Evolutionary conservation across 1,140 invertebrate species (phyloP).

Genomic region (Lucilia sericata): DNA sequence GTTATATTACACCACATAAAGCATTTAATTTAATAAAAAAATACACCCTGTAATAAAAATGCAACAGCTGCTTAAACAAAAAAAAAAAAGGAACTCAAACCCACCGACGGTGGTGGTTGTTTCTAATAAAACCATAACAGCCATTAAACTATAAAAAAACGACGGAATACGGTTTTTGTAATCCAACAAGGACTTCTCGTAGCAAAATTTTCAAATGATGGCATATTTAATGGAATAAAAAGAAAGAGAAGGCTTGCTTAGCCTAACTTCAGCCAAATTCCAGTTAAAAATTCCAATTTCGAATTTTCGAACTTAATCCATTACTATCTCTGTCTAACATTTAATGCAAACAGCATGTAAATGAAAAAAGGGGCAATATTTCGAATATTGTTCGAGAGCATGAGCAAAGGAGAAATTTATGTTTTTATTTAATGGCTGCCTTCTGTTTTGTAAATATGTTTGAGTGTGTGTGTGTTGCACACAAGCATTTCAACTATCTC

Average conservation of each 20-base stretch:
- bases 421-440: conserved; percentile 40
- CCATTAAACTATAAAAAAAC: background rate
- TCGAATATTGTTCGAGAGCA: too few species aligned
- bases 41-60: background rate
- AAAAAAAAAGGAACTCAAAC: background rate
- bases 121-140: background rate
- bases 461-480: background rate
- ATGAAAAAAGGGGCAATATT: background rate
- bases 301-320: conserved; percentile 35
- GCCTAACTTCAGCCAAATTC: too few species aligned
- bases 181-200: background rate
- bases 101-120: conserved; percentile 7
- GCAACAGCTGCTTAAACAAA: conserved; percentile 12
- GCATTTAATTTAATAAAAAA: background rate
- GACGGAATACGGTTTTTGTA: background rate
- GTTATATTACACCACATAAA: background rate
- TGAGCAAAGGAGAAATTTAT: background rate
- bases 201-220: background rate
- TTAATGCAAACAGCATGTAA: background rate
- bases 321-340: background rate
- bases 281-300: conserved; percentile 33
- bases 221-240: background rate
- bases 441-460: background rate
- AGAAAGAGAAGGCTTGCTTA: background rate
- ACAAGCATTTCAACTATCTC: background rate